These are phyloP conservation scores for Pinna nobilis DNA, from an alignment of 1,140 invertebrate species.

Conservation along the genomic window DNA sequence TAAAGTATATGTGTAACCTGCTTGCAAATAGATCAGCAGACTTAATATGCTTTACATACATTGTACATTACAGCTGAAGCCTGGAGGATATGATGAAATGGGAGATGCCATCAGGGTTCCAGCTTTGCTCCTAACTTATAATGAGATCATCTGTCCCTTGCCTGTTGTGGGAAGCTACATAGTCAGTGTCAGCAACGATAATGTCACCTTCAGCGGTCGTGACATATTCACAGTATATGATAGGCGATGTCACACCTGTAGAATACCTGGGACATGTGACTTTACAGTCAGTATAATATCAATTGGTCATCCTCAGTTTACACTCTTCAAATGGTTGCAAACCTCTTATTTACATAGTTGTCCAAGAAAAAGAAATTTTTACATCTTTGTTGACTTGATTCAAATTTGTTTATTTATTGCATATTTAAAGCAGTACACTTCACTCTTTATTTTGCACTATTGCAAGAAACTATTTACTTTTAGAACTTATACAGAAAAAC, in stretches of 20 bases:
- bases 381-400: too few species aligned
- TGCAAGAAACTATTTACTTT: too few species aligned
- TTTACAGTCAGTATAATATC: slow-evolving; percentile 39
- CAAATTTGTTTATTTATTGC: too few species aligned
- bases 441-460: too few species aligned
- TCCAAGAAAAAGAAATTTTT: too few species aligned
- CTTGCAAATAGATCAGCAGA: not conserved
- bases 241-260: slow-evolving; percentile 48
- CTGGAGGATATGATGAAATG: slow-evolving; percentile 30
- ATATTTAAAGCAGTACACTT: too few species aligned
- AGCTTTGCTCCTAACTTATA: slow-evolving; percentile 52
- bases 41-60: not conserved
- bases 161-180: slow-evolving; percentile 46
- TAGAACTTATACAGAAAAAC: too few species aligned
- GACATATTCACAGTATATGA: slow-evolving; percentile 43
- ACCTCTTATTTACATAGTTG: too few species aligned
- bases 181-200: slow-evolving; percentile 49
- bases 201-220: slow-evolving; percentile 30
- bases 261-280: slow-evolving; percentile 40
- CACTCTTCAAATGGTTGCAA: too few species aligned
- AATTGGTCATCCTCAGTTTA: too few species aligned
- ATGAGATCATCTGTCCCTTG: slow-evolving; percentile 44
- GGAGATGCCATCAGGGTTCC: slow-evolving; percentile 27
- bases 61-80: slow-evolving; percentile 13
- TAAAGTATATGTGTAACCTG: not conserved